phyloP scores from a whole-genome alignment of 2,797 vertebrate genomes.

The Tiaroga cobitis region DNA sequence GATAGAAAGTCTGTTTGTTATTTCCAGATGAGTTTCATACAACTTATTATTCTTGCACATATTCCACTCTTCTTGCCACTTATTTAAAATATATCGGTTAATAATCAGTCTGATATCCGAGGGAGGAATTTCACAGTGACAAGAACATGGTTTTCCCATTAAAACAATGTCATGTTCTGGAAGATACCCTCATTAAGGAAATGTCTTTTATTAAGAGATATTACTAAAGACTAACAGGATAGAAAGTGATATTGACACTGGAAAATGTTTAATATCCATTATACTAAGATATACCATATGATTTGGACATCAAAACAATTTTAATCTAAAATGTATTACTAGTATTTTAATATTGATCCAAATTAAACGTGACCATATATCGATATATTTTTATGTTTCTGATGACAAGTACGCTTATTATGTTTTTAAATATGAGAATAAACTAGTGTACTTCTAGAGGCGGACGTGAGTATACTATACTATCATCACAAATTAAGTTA shows the following conservation, averaged over 20 bases:
- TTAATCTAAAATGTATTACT: not conserved
- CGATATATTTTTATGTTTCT: not conserved
- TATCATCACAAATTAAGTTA: not conserved
- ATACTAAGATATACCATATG: not conserved
- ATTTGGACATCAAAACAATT: not conserved
- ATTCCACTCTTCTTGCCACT: too few species aligned
- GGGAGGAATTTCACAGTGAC: too few species aligned
- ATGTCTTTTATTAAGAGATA: not conserved
- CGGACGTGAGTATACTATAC: not conserved
- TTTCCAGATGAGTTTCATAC: too few species aligned
- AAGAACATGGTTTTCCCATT: not conserved
- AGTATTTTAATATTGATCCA: not conserved
- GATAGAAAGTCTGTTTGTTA: too few species aligned
- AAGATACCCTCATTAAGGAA: not conserved
- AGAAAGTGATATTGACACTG: not conserved
- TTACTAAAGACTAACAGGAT: not conserved
- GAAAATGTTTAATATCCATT: not conserved
- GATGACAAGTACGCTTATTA: not conserved
- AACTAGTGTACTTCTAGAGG: not conserved
- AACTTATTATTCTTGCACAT: too few species aligned
- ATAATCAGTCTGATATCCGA: too few species aligned
- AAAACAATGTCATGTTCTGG: not conserved
- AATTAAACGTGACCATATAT: not conserved
- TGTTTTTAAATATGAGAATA: not conserved
- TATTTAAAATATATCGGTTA: too few species aligned